These are phyloP conservation scores for Zosterops borbonicus DNA, from an alignment of 2,113 vertebrate genomes.

Conservation along the genomic window DNA sequence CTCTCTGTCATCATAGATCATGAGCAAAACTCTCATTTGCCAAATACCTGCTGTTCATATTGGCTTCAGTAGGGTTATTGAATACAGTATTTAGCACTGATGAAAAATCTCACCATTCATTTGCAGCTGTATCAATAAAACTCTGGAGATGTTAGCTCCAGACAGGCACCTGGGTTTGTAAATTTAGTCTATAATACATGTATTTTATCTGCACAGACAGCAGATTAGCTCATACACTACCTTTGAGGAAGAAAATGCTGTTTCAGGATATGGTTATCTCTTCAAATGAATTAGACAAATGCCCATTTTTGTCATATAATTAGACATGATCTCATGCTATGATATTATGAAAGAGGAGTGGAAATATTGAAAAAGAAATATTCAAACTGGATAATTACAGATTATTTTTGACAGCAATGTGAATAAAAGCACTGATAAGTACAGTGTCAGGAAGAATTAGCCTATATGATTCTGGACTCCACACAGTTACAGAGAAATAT, in stretches of 20 bases:
- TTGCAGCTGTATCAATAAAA: neutral
- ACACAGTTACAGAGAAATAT: neutral
- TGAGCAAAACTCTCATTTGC: neutral
- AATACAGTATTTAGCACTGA: neutral
- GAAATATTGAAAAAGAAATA: conserved; percentile 38
- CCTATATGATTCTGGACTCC: neutral
- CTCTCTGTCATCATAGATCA: neutral
- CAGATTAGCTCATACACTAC: neutral
- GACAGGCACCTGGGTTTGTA: neutral
- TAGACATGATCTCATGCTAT: neutral
- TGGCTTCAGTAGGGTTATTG: neutral
- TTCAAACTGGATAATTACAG: conserved; percentile 22
- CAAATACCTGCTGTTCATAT: neutral
- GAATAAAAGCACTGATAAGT: conserved; percentile 25
- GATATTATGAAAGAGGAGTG: conserved; percentile 29
- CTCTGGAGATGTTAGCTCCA: neutral
- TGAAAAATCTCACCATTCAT: neutral
- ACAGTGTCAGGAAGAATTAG: conserved; percentile 30
- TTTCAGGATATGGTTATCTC: neutral
- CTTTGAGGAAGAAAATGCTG: neutral
- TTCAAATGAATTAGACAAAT: conserved; percentile 8
- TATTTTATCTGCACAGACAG: conserved; percentile 10
- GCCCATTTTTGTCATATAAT: neutral
- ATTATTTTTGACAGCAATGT: conserved; percentile 37
- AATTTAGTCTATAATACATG: neutral